Base-by-base conservation (phyloP, 1,140 invertebrate species). In the Ditylenchus dipsaci region DNA sequence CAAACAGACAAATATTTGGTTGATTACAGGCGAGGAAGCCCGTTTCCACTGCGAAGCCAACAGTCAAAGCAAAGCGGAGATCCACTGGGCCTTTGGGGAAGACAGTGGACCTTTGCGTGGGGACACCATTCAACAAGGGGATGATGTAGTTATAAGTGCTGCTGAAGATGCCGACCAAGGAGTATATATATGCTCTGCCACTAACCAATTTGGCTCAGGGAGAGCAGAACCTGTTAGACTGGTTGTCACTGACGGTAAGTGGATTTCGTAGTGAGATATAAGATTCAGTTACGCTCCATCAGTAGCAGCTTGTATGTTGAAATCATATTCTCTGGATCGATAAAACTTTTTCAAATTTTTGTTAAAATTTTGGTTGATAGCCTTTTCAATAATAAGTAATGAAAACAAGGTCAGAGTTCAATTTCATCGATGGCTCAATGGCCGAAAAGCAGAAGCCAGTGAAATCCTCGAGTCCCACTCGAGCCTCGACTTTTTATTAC, bases 111-210 rank as follows among this genome's bases (percentile, higher is more conserved):
- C 75, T 15, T 69, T 82, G n/a, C 81, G 70, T 1, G 74, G 68
- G 15, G 79, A 74, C 27, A 78, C 72, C 17, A 38, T 67, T 56
- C 59, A 74, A 49, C 73, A 81, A 29, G 79, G 75, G n/a, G 75
- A 83, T 21, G 78, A 80, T 61, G 56, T 81, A 17, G 53, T 81
- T 3, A 79, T 81, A 43, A 67, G 69, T 5, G 29, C 63, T 9
- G 76, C 78, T 19, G 73, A 73, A 56, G 79, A 78, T 23, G 45
- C 61, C 11, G 69, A 72, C 27, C 65, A 67, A 30, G 79, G 79
- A 11, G 74, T 78, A n/a, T 81, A 82, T 63, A 56, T 78, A 45
- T 81, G 79, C 65, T 66, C 73, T n/a, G 79, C 79, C 1, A 82
- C 79, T 47, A 81, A 81, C 60, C 63, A 70, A 30, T 81, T 66